These are phyloP conservation scores for Bombylius discolor DNA, from an alignment of 2,888 invertebrate genomes.

Conservation along the genomic window DNA sequence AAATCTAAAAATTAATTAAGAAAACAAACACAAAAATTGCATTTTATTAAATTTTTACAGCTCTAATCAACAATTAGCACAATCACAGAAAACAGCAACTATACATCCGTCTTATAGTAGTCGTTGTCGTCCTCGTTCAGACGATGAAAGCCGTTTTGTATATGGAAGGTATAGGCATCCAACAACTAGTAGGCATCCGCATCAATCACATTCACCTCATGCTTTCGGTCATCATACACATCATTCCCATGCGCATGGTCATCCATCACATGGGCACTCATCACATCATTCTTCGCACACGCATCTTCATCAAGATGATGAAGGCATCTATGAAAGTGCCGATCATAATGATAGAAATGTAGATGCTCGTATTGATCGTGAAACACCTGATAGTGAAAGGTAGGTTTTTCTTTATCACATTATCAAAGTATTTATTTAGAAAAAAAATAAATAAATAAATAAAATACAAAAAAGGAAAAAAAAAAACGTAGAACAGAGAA, in stretches of 20 bases:
- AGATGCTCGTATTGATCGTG: conserved; percentile 57
- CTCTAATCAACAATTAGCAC: conserved; percentile 39
- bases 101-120: conserved; percentile 42
- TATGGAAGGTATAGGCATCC: conserved; percentile 52
- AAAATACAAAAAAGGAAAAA: too few relatives aligned
- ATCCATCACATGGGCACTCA: conserved; percentile 38
- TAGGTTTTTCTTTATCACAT: conserved; percentile 35
- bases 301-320: conserved; percentile 56
- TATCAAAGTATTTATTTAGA: background rate
- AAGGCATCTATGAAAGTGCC: conserved; percentile 78
- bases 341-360: conserved; percentile 54
- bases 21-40: background rate
- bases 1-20: too few relatives aligned
- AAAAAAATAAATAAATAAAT: too few relatives aligned
- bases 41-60: conserved; percentile 18
- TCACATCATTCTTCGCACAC: conserved; percentile 43
- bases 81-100: conserved; percentile 39
- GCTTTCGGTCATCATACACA: conserved; percentile 40
- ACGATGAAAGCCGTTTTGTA: conserved; percentile 62
- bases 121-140: conserved; percentile 46
- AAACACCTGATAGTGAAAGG: conserved; percentile 83
- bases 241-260: conserved; percentile 38
- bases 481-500: background rate
- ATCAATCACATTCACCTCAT: conserved; percentile 42
- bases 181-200: conserved; percentile 37